Conservation (phyloP, 2,797 vertebrate species). For the Myripristis murdjan region DNA sequence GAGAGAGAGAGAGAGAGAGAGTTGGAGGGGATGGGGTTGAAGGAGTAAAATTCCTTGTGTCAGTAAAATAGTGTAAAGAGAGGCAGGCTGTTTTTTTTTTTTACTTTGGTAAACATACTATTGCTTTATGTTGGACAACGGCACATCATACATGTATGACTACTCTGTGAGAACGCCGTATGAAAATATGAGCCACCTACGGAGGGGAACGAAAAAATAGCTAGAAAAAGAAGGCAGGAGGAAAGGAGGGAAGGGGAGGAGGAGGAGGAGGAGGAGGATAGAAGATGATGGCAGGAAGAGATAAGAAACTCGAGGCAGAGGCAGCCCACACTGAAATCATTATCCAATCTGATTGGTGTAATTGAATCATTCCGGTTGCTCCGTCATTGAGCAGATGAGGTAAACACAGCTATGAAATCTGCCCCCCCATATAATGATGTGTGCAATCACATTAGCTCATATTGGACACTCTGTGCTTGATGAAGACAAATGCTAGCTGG, state of each 20-base stretch:
- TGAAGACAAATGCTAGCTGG: conserved; percentile 80
- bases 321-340: conserved; percentile 79
- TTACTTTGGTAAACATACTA: conserved; percentile 38
- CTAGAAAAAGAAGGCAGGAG: conserved; percentile 24
- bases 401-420: conserved; percentile 80
- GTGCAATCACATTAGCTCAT: conserved; percentile 83
- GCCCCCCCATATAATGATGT: conserved; percentile 73
- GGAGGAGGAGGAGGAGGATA: conserved; percentile 13
- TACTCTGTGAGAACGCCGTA: conserved; percentile 22
- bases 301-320: conserved; percentile 74
- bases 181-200: conserved; percentile 27
- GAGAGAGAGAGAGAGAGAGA: no score
- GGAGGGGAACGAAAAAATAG: conserved; percentile 39
- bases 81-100: conserved; percentile 18
- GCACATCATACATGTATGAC: conserved; percentile 23
- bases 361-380: conserved; percentile 84
- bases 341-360: conserved; percentile 82
- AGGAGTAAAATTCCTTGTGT: conserved; percentile 35
- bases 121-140: conserved; percentile 35
- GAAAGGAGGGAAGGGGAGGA: conserved; percentile 5
- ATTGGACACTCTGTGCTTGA: conserved; percentile 81
- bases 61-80: conserved; percentile 55
- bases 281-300: conserved; percentile 71
- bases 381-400: conserved; percentile 79
- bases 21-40: conserved; percentile 32